Evolutionary conservation across 2,888 invertebrate species (phyloP).

Genomic region (Aquatica leii): DNA sequence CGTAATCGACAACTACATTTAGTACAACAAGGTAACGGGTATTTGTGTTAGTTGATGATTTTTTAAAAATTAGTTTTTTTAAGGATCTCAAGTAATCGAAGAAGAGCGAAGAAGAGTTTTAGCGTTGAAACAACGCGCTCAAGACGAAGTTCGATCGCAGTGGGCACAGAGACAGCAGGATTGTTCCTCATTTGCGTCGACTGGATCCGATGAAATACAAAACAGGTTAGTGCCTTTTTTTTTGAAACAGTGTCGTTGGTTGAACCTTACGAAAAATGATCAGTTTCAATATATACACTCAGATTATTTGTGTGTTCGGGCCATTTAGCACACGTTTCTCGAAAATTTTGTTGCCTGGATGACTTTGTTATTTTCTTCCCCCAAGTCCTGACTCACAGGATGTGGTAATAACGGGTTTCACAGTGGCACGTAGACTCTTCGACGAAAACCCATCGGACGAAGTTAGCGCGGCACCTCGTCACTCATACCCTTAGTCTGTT

Average conservation of each 20-base stretch:
- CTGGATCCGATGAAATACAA: conserved; percentile 52
- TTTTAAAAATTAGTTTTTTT: conserved; percentile 27
- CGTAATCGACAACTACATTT: conserved; percentile 85
- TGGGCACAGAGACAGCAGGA: conserved; percentile 78
- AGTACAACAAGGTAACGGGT: conserved; percentile 83
- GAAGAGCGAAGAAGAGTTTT: conserved; percentile 88
- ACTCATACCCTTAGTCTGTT: no score
- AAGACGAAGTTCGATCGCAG: conserved; percentile 87
- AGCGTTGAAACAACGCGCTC: conserved; percentile 84
- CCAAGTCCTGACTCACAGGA: no score
- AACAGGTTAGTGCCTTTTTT: conserved; percentile 49
- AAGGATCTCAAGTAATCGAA: conserved; percentile 91
- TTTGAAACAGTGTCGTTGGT: background rate
- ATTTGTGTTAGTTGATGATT: background rate
- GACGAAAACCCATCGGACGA: no score
- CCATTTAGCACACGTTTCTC: no score
- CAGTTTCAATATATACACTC: no score
- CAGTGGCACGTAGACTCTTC: no score
- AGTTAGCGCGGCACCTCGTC: no score
- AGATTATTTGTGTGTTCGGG: no score
- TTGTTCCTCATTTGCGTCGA: conserved; percentile 66
- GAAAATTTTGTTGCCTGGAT: no score
- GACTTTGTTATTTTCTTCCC: no score
- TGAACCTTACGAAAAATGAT: no score
- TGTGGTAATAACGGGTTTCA: no score